phyloP scores from a whole-genome alignment of 2,888 invertebrate species.

The Flexamia atlantica region DNA sequence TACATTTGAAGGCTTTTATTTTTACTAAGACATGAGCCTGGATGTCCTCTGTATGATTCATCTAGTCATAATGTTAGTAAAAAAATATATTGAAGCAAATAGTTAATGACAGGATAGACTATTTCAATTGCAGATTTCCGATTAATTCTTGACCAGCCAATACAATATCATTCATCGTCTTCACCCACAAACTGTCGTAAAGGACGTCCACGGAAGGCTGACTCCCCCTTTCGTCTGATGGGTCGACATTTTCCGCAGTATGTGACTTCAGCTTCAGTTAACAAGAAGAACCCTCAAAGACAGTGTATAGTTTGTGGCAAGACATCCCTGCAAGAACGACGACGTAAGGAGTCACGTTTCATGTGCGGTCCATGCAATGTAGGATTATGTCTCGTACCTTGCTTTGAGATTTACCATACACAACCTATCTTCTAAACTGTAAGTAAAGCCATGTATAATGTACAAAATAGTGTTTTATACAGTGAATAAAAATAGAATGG shows the following conservation, averaged over 20 bases:
- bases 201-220: slow-evolving; percentile 29
- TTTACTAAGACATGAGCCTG: no score
- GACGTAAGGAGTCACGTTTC: slow-evolving; percentile 44
- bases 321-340: slow-evolving; percentile 25
- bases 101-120: slow-evolving; percentile 41
- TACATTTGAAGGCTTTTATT: no score
- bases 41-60: no score
- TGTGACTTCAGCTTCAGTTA: slow-evolving; percentile 33
- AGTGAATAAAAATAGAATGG: no score
- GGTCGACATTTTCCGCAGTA: slow-evolving; percentile 37
- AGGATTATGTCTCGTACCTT: slow-evolving; percentile 45
- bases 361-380: slow-evolving; percentile 56
- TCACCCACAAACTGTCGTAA: neutral
- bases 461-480: no score
- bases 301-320: slow-evolving; percentile 41
- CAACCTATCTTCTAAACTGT: slow-evolving; percentile 48
- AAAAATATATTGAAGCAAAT: neutral
- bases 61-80: no score
- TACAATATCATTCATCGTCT: slow-evolving; percentile 10
- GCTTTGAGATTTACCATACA: slow-evolving; percentile 54
- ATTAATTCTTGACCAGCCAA: slow-evolving; percentile 46
- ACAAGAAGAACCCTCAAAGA: slow-evolving; percentile 52
- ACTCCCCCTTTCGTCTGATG: slow-evolving; percentile 39
- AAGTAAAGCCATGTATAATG: neutral
- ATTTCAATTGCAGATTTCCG: slow-evolving; percentile 47